Evolutionary conservation across 2,888 invertebrate species (phyloP).

Genomic region (Diogma glabrata): DNA sequence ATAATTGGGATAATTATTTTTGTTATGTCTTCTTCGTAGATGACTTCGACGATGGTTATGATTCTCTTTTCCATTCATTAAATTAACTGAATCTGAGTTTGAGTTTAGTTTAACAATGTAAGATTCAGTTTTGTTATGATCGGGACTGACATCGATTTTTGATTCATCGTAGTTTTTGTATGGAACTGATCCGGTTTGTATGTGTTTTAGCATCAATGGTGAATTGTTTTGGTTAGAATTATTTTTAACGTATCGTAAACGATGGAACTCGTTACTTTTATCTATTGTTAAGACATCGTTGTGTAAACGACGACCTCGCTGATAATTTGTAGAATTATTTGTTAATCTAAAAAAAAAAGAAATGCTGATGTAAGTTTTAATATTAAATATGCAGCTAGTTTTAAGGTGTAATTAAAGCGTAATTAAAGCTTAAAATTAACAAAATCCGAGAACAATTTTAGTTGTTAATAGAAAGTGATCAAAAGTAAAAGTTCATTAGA

Average conservation of each 20-base stretch:
- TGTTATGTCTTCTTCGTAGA: constrained; percentile 4
- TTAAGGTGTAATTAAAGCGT: too few species aligned
- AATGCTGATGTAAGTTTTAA: too few species aligned
- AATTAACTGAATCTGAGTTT: constrained; percentile 11
- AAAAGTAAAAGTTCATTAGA: too few species aligned
- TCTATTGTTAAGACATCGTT: too few species aligned
- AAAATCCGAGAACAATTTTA: too few species aligned
- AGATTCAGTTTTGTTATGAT: constrained; percentile 16
- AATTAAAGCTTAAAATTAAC: too few species aligned
- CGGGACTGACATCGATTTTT: constrained; percentile 13
- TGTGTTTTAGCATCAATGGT: constrained; percentile 16
- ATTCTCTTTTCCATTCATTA: background rate
- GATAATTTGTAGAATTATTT: too few species aligned
- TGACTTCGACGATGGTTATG: constrained; percentile 10
- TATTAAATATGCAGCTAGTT: too few species aligned
- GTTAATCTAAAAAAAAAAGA: too few species aligned
- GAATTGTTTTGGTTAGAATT: constrained; percentile 15
- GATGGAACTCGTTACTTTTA: too few species aligned
- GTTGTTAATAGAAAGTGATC: too few species aligned
- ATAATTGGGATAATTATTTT: background rate
- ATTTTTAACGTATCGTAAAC: background rate
- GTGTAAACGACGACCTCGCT: too few species aligned
- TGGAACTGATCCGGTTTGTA: constrained; percentile 17
- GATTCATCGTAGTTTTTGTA: constrained; percentile 8
- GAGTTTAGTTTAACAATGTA: constrained; percentile 16